Base-by-base conservation (phyloP, 1,140 invertebrate genomes). In the Sipha flava region DNA sequence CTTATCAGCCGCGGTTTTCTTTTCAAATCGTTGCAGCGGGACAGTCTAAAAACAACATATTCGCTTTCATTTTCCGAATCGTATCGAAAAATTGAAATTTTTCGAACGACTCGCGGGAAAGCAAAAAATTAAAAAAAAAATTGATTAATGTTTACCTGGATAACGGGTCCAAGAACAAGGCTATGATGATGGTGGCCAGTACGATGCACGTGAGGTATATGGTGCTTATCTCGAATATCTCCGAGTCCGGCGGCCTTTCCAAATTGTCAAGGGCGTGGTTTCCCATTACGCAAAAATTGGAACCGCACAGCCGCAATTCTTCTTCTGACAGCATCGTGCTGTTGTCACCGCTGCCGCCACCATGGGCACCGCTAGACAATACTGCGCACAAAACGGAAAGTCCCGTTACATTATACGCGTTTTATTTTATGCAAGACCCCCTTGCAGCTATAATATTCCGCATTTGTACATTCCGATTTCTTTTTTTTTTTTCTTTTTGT, bases 141-240 rank as follows among this genome's bases (percentile, higher is more conserved):
- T n/a, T n/a, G n/a, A n/a, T n/a, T n/a, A n/a, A n/a, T n/a, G n/a
- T 84, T 87, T 86, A 94, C 90, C 93, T 92, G 80, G 93, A 93
- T 0, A 97, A 88, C 10, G 95, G 93, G 87, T 98, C 96, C 31
- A 99, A 90, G 75, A 97, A 91, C 6, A 96, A 83, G 2, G 91
- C 92, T 54, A 98, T 92, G 82, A 98, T 92, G 34, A 94, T 86
- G 0, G 95, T 91, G 2, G 95, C 95, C 2, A 95, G 86, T 34
- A 95, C 84, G 21, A 96, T 92, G 84, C 94, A 97, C 0, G 89
- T 90, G 26, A 97, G 87, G 85, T 97, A 98, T 81, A 98, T 95
- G 75, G 92, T 90, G 34, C 92, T 92, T 83, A 98, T 93, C 83
- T 92, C 92, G 85, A 93, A 94, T 84, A 95, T 93, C 87, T 95